Evolutionary conservation across 2,888 invertebrate genomes (phyloP).

Genomic region (Oithona nana): DNA sequence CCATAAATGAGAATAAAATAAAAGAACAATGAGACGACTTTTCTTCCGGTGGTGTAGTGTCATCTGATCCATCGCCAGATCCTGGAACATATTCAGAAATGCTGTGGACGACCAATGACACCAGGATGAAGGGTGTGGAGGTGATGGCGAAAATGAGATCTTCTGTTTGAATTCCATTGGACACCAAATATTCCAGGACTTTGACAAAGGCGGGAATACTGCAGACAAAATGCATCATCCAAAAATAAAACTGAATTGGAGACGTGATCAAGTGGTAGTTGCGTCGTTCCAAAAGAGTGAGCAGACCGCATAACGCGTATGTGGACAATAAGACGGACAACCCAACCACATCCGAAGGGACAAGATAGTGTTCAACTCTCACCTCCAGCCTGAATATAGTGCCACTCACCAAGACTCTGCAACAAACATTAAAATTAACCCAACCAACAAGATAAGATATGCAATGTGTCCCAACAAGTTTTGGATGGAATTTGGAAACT

Average conservation of each 20-base stretch:
- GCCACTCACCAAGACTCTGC: too few species aligned
- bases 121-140: not conserved
- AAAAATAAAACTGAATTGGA: not conserved
- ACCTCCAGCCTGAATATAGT: too few species aligned
- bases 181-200: not conserved
- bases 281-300: not conserved
- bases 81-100: not conserved
- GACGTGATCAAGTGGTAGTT: not conserved
- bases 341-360: not conserved
- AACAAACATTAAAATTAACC: too few species aligned
- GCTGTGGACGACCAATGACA: not conserved
- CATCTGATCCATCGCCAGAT: not conserved
- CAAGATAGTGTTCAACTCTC: not conserved
- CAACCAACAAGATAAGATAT: too few species aligned
- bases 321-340: not conserved
- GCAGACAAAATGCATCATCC: not conserved
- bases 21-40: not conserved
- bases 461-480: too few species aligned
- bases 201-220: not conserved
- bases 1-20: slow-evolving; percentile 78
- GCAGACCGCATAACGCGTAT: not conserved
- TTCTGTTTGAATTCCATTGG: not conserved
- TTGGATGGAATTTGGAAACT: too few species aligned
- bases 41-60: not conserved
- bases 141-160: not conserved